Base-by-base conservation (phyloP, 2,797 vertebrate species). In the Tokudaia muenninki region DNA sequence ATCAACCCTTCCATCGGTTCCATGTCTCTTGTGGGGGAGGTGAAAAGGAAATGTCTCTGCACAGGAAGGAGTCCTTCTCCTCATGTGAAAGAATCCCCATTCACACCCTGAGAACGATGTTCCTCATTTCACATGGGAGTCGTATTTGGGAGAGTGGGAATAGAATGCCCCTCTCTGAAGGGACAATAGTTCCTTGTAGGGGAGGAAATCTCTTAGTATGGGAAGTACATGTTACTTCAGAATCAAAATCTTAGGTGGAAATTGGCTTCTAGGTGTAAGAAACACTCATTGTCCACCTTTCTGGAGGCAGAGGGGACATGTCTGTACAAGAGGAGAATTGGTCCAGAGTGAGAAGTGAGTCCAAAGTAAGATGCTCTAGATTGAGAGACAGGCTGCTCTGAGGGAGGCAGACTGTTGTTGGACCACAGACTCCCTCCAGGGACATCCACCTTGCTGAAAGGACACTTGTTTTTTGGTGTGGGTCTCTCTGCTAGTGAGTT, bases 261-360 rank as follows among this genome's bases (percentile, higher is more conserved):
- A 96, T 96, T 90, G 55, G 31, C 90, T 96, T 83, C 70, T 89
- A 92, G 90, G 65, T 96, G 24, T 95, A 90, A 97, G 83, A 94
- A 94, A 96, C 74, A 95, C 74, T 97, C 87, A 74, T 79, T 91
- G 63, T 97, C 47, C 74, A 78, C 61, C 61, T 96, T 97, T 95
- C 80, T 74, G 34, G 90, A 75, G 7, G 26, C 5, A 0, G 13
- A 5, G 21, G 11, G 41, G 22, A 47, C 41, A 29, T 67, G 65
- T 47, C 92, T 93, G 21, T 95, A 70, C 87, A 97, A 89, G 75
- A 94, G 4, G 26, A 63, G 17, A 90, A 89, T 80, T 55, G 50
- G 81, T 74, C 84, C 80, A 83, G 61, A 89, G 26, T 0, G 17
- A 80, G 34, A 82, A 65, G 29, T 21, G 10, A 41, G 31, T 78